Conservation (phyloP, 2,888 invertebrate species). For the Orchesellides sinensis region DNA sequence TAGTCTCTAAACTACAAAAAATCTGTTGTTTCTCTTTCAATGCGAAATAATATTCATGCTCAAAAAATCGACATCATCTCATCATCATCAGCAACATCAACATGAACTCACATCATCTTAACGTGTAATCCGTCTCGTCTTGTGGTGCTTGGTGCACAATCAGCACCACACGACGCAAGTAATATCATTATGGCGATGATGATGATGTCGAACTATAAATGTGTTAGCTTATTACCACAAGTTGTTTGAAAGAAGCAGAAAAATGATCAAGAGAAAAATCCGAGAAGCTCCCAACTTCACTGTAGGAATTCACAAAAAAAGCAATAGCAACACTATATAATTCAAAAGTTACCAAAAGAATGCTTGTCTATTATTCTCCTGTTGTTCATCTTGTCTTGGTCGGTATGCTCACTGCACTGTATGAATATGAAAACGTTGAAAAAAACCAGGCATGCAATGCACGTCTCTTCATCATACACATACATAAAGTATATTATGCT, state of each 20-base stretch:
- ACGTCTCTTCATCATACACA: not conserved
- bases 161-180: slow-evolving; percentile 49
- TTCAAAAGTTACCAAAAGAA: slow-evolving; percentile 8
- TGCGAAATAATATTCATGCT: not conserved
- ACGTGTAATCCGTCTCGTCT: slow-evolving; percentile 11
- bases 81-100: slow-evolving; percentile 12
- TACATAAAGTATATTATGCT: not conserved
- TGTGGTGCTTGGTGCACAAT: slow-evolving; percentile 9
- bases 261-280: slow-evolving; percentile 12
- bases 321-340: not conserved
- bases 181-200: slow-evolving; percentile 39
- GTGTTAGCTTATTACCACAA: slow-evolving; percentile 30
- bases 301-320: not conserved
- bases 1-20: too few species aligned
- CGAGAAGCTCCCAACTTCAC: not conserved
- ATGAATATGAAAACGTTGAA: not conserved
- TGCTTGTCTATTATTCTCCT: too few species aligned
- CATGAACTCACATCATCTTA: slow-evolving; percentile 1
- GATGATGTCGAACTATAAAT: slow-evolving; percentile 38
- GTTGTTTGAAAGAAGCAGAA: slow-evolving; percentile 23
- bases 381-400: too few species aligned
- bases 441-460: not conserved
- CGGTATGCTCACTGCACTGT: not conserved
- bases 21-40: not conserved
- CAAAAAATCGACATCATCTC: slow-evolving; percentile 37